These are phyloP conservation scores for Drosophila aff. DNA, from an alignment of 1,140 invertebrate genomes.

Conservation along the genomic window DNA sequence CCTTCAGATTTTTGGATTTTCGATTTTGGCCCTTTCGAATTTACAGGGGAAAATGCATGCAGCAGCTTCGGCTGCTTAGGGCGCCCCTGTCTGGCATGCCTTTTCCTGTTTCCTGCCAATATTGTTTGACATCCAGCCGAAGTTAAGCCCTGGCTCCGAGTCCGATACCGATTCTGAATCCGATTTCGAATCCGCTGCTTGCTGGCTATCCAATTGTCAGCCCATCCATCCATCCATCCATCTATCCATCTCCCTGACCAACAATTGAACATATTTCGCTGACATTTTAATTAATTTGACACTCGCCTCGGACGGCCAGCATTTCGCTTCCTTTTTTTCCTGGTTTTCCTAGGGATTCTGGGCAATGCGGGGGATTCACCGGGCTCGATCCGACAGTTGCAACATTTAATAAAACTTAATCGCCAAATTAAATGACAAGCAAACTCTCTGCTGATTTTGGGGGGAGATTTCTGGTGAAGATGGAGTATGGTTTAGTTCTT, in stretches of 20 bases:
- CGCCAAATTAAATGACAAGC: slow-evolving; percentile 53
- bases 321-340: slow-evolving; percentile 1
- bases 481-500: background rate
- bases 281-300: slow-evolving; percentile 85
- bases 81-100: slow-evolving; percentile 22
- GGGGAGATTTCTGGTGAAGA: background rate
- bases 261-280: slow-evolving; percentile 84
- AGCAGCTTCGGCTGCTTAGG: slow-evolving; percentile 35
- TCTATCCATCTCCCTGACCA: slow-evolving; percentile 64
- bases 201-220: slow-evolving; percentile 25
- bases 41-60: slow-evolving; percentile 17
- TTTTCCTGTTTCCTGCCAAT: slow-evolving; percentile 57
- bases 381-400: slow-evolving; percentile 31
- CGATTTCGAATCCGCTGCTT: slow-evolving; percentile 21
- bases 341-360: slow-evolving; percentile 19
- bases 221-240: slow-evolving; percentile 42
- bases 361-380: slow-evolving; percentile 46
- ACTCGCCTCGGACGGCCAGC: slow-evolving; percentile 53
- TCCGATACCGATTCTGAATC: slow-evolving; percentile 24
- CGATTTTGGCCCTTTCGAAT: slow-evolving; percentile 8
- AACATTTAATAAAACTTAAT: slow-evolving; percentile 73
- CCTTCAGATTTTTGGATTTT: slow-evolving; percentile 10
- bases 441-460: background rate
- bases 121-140: slow-evolving; percentile 64
- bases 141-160: slow-evolving; percentile 24